phyloP scores from a whole-genome alignment of 2,888 invertebrate genomes.

The Adelphocoris suturalis region DNA sequence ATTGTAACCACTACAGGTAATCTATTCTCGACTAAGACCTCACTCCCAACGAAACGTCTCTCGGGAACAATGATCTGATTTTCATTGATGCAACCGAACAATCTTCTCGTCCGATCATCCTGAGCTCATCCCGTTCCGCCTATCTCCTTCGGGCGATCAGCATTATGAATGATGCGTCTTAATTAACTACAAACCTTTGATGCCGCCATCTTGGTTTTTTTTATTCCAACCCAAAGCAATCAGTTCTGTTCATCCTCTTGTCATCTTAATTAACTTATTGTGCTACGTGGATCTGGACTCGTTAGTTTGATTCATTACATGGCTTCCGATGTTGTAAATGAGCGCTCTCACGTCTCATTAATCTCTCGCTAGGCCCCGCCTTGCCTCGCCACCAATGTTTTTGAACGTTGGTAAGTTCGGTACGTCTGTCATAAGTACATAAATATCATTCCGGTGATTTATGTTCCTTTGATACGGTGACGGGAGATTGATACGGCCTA shows the following conservation, averaged over 20 bases:
- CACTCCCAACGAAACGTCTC: not conserved
- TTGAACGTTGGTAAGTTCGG: not conserved
- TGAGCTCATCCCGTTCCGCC: not conserved
- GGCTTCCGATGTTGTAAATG: slow-evolving; percentile 70
- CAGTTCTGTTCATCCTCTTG: slow-evolving; percentile 66
- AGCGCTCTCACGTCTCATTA: slow-evolving; percentile 64
- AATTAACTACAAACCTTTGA: slow-evolving; percentile 56
- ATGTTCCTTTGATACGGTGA: not conserved
- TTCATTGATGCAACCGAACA: not conserved
- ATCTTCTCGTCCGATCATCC: not conserved
- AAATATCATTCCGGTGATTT: slow-evolving; percentile 7
- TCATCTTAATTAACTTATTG: slow-evolving; percentile 71
- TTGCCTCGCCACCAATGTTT: slow-evolving; percentile 10
- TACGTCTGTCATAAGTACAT: slow-evolving; percentile 10
- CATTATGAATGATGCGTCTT: slow-evolving; percentile 69
- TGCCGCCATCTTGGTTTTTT: slow-evolving; percentile 55
- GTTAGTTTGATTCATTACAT: slow-evolving; percentile 71
- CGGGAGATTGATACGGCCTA: not conserved
- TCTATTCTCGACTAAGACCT: not conserved
- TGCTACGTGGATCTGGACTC: slow-evolving; percentile 56
- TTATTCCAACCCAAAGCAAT: slow-evolving; percentile 61
- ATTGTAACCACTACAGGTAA: not conserved
- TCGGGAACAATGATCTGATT: slow-evolving; percentile 55
- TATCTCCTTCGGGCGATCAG: slow-evolving; percentile 59
- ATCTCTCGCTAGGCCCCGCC: slow-evolving; percentile 4